Evolutionary conservation across 2,113 vertebrate species (phyloP).

Genomic region (Oreochromis tanganicae): DNA sequence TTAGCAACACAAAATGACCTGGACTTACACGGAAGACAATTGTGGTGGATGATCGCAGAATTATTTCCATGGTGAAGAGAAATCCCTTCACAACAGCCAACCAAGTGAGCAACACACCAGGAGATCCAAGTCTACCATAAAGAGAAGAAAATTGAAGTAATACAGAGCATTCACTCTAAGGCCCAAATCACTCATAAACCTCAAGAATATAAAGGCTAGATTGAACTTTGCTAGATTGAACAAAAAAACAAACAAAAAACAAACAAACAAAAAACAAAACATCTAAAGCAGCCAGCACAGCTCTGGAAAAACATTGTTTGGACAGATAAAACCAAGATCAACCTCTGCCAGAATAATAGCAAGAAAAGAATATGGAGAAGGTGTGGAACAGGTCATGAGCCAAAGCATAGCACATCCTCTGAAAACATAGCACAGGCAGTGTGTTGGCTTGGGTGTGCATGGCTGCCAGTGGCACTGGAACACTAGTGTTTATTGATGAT

Average conservation of each 20-base stretch:
- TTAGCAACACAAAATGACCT: background rate
- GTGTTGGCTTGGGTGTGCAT: background rate
- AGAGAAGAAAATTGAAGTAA: background rate
- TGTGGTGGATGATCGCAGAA: background rate
- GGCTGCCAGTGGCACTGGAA: background rate
- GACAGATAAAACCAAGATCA: background rate
- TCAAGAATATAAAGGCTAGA: background rate
- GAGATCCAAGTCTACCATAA: background rate
- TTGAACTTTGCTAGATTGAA: background rate
- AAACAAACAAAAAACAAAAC: background rate
- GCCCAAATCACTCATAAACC: background rate
- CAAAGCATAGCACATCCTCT: background rate
- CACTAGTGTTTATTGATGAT: background rate
- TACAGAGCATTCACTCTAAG: background rate
- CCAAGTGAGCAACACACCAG: background rate
- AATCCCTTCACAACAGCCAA: background rate
- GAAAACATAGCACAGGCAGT: background rate
- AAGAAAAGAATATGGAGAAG: background rate
- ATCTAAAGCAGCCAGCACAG: background rate
- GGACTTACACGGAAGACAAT: background rate
- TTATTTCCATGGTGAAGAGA: background rate
- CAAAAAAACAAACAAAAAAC: background rate
- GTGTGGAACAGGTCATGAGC: background rate
- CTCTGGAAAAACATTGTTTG: background rate
- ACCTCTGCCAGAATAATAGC: background rate